Evolutionary conservation across 2,888 invertebrate species (phyloP), one percentile per base, ranked within the genome.

Genomic region (Phortica magna): DNA sequence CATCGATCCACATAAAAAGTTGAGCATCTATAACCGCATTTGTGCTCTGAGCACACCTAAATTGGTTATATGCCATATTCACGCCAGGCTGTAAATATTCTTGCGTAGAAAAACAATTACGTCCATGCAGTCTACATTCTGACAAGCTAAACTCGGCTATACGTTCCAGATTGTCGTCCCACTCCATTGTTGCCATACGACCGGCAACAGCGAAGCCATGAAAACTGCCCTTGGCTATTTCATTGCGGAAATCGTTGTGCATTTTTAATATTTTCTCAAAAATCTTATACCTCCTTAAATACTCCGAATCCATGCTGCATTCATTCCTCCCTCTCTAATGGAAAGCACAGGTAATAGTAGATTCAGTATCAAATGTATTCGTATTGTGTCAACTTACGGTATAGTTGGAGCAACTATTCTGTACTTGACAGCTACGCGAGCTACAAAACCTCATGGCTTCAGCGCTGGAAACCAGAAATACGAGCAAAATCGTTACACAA

Each of bases 161-260:
- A 7, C n/a, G 17, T n/a, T 55, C 74, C 19, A 78, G 61, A 31
- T 79, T 71, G 0, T 55, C 59, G 42, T 76, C 53, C 81, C 81
- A 81, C 7, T 55, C 22, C 71, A 81, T 70, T n/a, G 77, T 77
- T 12, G 78, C 73, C 80, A 80, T 81, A 7, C 76, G 22, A 0
- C 7, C 10, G 1, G 80, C 78, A 7, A 72, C 43, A 7, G 76
- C 41, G 10, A 79, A 75, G 5, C 53, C 22, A 5, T 22, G 14
- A 0, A 67, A 59, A 31, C 31, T 31, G 7, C 80, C 79, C 14
- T 65, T 65, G 2, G 81, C 80, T 72, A 4, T 31, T 22, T 0
- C 67, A 9, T 0, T 22, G 6, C 0, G 7, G 10, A 7, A 55
- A 17, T 17, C 17, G 55, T 55, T 55, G 55, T 55, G 55, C 55